Evolutionary conservation across 2,888 invertebrate genomes (phyloP).

Genomic region (Synergus japonicus): DNA sequence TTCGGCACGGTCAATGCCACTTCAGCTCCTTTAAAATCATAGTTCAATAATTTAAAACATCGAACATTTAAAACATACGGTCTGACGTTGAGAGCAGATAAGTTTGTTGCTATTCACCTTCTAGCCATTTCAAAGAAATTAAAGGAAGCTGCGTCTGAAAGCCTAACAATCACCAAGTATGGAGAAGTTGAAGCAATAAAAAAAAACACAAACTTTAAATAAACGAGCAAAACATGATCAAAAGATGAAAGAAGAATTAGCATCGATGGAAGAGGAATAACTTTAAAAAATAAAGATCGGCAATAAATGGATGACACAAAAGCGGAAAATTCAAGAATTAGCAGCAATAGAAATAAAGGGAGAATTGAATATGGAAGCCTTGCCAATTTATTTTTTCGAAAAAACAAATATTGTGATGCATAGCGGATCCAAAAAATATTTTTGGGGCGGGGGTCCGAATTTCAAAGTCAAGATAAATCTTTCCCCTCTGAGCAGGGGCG

Average conservation of each 20-base stretch:
- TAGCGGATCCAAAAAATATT: too few species aligned
- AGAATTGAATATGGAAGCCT: too few species aligned
- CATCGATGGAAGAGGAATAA: too few species aligned
- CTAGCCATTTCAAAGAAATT: conserved; percentile 43
- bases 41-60: conserved; percentile 38
- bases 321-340: too few species aligned
- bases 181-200: background rate
- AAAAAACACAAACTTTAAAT: background rate
- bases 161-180: conserved; percentile 15
- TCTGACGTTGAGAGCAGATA: conserved; percentile 45
- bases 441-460: too few species aligned
- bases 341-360: too few species aligned
- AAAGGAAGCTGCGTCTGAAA: conserved; percentile 27
- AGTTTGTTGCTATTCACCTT: conserved; percentile 46
- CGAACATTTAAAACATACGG: conserved; percentile 40
- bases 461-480: too few species aligned
- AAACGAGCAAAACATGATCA: background rate
- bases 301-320: too few species aligned
- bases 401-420: too few species aligned
- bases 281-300: too few species aligned
- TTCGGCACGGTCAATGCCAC: background rate
- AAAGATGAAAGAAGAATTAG: background rate
- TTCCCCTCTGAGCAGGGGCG: too few species aligned
- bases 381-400: too few species aligned
- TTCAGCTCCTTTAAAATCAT: background rate